These are phyloP conservation scores for Carterocephalus palaemon DNA, from an alignment of 2,888 invertebrate species.

Conservation along the genomic window DNA sequence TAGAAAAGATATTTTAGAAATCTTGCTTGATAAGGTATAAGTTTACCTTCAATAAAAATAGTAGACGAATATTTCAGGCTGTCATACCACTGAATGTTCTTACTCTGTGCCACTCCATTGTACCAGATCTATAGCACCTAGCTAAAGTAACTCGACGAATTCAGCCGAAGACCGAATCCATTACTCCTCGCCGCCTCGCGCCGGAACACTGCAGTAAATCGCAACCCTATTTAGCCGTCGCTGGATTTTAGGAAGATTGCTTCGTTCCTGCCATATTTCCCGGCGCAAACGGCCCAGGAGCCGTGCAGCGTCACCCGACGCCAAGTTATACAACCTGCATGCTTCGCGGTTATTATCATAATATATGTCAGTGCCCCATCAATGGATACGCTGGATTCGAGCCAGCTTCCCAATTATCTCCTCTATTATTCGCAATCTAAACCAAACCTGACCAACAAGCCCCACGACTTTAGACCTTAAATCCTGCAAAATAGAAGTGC, in stretches of 20 bases:
- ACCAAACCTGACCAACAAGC: slow-evolving; percentile 10
- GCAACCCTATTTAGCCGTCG: slow-evolving; percentile 4
- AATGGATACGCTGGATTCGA: slow-evolving; percentile 8
- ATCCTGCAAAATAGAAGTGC: not conserved
- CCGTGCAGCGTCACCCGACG: slow-evolving; percentile 9
- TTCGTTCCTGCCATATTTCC: slow-evolving; percentile 4
- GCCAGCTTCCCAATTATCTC: slow-evolving; percentile 20
- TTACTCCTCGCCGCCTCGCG: no score
- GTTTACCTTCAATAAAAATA: no score
- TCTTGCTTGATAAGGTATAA: no score
- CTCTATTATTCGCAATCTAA: slow-evolving; percentile 21
- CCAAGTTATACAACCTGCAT: slow-evolving; percentile 20
- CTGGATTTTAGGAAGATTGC: slow-evolving; percentile 4
- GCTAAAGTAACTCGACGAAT: no score
- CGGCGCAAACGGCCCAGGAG: slow-evolving; percentile 8
- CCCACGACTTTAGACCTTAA: slow-evolving; percentile 1
- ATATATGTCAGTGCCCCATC: slow-evolving; percentile 17
- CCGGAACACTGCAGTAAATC: no score
- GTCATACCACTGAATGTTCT: no score
- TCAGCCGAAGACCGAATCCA: no score
- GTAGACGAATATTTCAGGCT: no score
- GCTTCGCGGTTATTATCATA: slow-evolving; percentile 18
- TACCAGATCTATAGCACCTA: no score
- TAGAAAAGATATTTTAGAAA: no score
- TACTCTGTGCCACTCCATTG: no score